Base-by-base conservation (phyloP, 2,113 vertebrate species). In the Tetraodon nigroviridis region DNA sequence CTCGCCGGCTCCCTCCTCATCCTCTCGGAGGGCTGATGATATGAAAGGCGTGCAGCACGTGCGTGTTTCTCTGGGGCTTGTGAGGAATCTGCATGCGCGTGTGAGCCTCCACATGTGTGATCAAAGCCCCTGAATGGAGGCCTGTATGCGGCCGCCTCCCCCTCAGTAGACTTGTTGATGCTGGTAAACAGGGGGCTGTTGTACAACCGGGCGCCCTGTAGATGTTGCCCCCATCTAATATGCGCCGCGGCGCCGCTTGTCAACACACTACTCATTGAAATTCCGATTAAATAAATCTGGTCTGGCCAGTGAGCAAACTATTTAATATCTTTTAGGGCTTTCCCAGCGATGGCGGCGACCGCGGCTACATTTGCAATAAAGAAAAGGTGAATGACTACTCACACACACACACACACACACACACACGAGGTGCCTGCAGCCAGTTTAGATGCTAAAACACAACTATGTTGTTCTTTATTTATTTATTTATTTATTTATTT, bases 181-280 rank as follows among this genome's bases (percentile, higher is more conserved):
- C 80, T 61, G 59, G 79, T 51, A 84, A 79, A 90, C 87, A 90
- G 87, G 84, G 60, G 57, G 61, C 69, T 74, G 80, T 87, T 90
- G 86, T 90, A 76, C 63, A 58, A 73, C 78, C 65, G 69, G 79
- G 77, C 76, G 80, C 70, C 71, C 42, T 73, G 81, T 77, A 77
- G 78, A 87, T 86, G 83, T 82, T 75, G 62, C 80, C 27, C 75
- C 84, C 86, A 83, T 85, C 83, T 69, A 82, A 79, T 80, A 86
- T 81, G 83, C 81, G 60, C 72, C 24, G 15, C 78, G 29, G 64
- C 41, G 3, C 73, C 22, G 63, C 78, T 74, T 78, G 84, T 79
- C 77, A 86, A 80, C 66, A 76, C 67, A 58, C 74, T 78, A 67
- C 79, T 84, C 76, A 84, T 87, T 87, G 64, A 82, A 80, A 89